These are phyloP conservation scores for Toxotes jaculatrix DNA, from an alignment of 2,113 vertebrate species.

Conservation along the genomic window DNA sequence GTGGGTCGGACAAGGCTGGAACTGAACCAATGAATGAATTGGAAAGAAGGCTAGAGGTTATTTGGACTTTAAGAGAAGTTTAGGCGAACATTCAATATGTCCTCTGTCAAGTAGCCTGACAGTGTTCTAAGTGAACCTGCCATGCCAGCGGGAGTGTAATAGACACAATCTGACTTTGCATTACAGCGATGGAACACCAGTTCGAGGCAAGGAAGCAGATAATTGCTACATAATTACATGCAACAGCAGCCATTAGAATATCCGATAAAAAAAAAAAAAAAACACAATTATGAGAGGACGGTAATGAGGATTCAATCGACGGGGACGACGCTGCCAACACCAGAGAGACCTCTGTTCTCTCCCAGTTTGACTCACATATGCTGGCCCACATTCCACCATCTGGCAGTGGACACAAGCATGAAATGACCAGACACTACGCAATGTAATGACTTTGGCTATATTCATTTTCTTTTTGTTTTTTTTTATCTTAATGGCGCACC, in stretches of 20 bases:
- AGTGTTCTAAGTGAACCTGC: conserved; percentile 36
- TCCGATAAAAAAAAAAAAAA: conserved; percentile 65
- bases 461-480: too few species aligned
- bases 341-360: conserved; percentile 67
- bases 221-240: conserved; percentile 83
- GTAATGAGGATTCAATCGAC: conserved; percentile 81
- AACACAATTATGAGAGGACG: conserved; percentile 75
- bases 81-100: conserved; percentile 42
- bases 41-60: conserved; percentile 36
- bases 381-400: conserved; percentile 78
- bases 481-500: conserved; percentile 34
- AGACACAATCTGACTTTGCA: conserved; percentile 71
- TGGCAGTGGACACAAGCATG: conserved; percentile 69
- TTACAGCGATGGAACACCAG: conserved; percentile 64
- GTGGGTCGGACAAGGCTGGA: conserved; percentile 43
- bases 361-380: conserved; percentile 81
- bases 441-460: conserved; percentile 48
- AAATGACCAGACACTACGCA: conserved; percentile 60
- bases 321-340: conserved; percentile 67
- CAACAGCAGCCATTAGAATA: conserved; percentile 81
- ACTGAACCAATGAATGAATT: conserved; percentile 43
- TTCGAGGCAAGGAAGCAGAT: conserved; percentile 79
- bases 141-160: conserved; percentile 57
- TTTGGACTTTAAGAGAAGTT: conserved; percentile 54
- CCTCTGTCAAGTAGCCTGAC: conserved; percentile 28